These are phyloP conservation scores for Malurus alboscapulatus DNA, from an alignment of 2,113 vertebrate species.

Conservation along the genomic window DNA sequence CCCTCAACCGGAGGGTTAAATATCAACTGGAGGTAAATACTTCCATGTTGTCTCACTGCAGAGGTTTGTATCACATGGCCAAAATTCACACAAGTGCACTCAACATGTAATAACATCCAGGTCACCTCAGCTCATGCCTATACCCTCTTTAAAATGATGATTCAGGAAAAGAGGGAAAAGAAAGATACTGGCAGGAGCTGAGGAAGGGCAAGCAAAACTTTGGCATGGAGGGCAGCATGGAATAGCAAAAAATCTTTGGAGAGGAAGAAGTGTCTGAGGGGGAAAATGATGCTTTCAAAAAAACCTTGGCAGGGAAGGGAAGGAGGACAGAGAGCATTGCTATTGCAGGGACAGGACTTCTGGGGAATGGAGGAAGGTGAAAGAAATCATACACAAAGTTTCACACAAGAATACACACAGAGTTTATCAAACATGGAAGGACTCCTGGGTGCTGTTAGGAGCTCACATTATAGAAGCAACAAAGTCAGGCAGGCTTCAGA, in stretches of 20 bases:
- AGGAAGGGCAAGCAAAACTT: slow-evolving; percentile 1
- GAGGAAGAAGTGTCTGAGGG: not conserved
- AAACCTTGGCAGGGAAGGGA: not conserved
- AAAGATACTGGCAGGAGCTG: not conserved
- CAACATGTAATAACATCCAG: not conserved
- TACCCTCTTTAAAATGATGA: not conserved
- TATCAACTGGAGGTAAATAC: not conserved
- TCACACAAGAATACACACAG: not conserved
- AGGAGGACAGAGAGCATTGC: not conserved
- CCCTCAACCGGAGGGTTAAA: not conserved
- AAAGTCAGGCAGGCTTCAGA: not conserved
- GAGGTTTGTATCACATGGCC: not conserved
- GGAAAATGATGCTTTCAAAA: not conserved
- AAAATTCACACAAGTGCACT: not conserved
- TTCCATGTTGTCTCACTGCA: not conserved
- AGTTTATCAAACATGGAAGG: not conserved
- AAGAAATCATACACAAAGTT: not conserved
- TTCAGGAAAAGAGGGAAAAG: not conserved
- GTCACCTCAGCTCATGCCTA: not conserved
- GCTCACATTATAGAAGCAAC: not conserved
- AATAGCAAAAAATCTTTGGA: not conserved
- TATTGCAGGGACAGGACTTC: not conserved
- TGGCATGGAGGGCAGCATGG: not conserved
- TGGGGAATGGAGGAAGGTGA: not conserved
- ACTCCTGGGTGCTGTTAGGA: not conserved